Conservation (phyloP, 2,113 vertebrate genomes). For the Porphyrio hochstetteri region DNA sequence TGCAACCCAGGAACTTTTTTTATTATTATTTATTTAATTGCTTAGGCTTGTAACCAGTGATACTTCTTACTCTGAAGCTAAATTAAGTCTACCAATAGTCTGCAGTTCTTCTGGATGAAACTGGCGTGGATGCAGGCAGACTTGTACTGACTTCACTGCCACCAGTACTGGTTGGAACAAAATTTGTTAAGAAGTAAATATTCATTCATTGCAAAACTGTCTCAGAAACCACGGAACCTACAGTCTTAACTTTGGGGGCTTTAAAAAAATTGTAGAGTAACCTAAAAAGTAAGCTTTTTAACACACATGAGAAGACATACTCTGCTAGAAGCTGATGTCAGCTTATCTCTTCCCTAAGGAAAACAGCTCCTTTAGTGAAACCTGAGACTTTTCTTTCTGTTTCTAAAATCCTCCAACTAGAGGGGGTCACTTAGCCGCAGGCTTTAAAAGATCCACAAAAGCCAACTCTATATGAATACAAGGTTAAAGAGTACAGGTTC, state of each 20-base stretch:
- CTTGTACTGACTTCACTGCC: not conserved
- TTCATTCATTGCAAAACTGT: not conserved
- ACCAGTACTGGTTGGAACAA: not conserved
- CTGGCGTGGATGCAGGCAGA: not conserved
- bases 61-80: not conserved
- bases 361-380: slow-evolving; percentile 24
- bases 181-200: not conserved
- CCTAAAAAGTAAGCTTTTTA: not conserved
- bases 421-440: not conserved
- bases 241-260: not conserved
- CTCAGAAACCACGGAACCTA: not conserved
- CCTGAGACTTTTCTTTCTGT: not conserved
- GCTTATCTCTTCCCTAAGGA: not conserved
- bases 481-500: slow-evolving; percentile 16
- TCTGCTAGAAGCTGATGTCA: not conserved
- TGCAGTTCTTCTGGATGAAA: not conserved
- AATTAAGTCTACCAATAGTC: not conserved
- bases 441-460: slow-evolving; percentile 34
- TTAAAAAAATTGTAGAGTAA: not conserved
- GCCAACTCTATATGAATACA: not conserved
- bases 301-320: not conserved
- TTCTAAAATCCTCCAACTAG: not conserved
- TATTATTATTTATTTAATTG: not conserved
- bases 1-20: not conserved
- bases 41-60: not conserved